Evolutionary conservation across 2,797 vertebrate species (phyloP).

Genomic region (Lemur catta): DNA sequence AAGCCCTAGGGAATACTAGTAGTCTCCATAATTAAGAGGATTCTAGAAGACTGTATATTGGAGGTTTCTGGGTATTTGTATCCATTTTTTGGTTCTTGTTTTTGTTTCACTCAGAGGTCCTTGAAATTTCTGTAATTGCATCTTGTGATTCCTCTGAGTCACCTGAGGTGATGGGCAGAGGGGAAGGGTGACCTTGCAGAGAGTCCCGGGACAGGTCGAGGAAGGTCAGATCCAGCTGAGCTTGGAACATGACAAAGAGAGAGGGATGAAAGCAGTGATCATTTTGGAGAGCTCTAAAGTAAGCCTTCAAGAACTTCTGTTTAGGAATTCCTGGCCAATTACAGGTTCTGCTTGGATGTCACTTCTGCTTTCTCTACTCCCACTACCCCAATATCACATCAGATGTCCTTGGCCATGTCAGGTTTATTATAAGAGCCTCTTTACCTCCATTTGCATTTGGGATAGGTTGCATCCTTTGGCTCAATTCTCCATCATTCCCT

Average conservation of each 20-base stretch:
- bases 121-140: neutral
- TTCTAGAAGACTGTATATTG: neutral
- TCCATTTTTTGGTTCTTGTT: neutral
- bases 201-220: neutral
- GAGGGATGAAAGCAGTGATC: neutral
- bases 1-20: neutral
- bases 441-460: neutral
- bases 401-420: neutral
- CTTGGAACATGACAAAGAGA: neutral
- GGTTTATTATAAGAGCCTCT: neutral
- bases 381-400: neutral
- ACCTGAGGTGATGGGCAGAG: neutral
- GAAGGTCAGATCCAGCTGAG: neutral
- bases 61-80: neutral
- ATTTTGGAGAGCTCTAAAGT: neutral
- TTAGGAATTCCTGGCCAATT: neutral
- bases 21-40: conserved; percentile 23
- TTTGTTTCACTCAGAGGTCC: neutral
- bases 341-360: neutral
- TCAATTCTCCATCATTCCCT: neutral
- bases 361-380: neutral
- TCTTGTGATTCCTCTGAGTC: neutral
- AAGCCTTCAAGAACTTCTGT: neutral
- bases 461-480: neutral
- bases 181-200: neutral